A percentile compares a stretch with the other conserved stretches of the same genome.
Evolutionary conservation across 2,797 vertebrate genomes (phyloP).

Genomic region (Pseudomugil tenellus): DNA sequence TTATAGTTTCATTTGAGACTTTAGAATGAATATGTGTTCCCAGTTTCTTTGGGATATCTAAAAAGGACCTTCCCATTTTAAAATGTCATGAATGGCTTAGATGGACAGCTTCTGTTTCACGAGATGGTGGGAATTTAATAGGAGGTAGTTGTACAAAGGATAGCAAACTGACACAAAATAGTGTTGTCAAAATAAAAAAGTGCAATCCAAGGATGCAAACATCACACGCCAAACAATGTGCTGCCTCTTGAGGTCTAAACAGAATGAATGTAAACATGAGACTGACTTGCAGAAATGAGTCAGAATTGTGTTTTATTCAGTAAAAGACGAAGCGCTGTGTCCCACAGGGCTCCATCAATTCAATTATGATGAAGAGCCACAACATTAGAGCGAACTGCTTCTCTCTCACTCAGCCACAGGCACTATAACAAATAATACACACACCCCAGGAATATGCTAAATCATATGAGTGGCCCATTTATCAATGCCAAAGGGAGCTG

Average conservation of each 20-base stretch:
- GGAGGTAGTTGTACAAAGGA: not conserved
- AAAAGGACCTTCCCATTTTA: too few relatives aligned
- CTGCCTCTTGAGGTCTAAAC: not conserved
- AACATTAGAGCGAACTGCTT: constrained; percentile 55
- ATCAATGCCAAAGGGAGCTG: constrained; percentile 70
- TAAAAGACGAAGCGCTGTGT: constrained; percentile 22
- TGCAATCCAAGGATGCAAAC: not conserved
- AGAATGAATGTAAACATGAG: not conserved
- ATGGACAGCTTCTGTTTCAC: not conserved
- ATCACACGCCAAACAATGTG: not conserved
- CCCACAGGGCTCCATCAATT: constrained; percentile 72
- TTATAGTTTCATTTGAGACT: not conserved
- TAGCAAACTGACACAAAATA: not conserved
- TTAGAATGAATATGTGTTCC: not conserved
- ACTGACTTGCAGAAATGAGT: constrained; percentile 32
- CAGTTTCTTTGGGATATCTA: too few relatives aligned
- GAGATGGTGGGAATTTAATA: not conserved
- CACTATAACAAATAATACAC: constrained; percentile 63
- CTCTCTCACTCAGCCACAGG: constrained; percentile 47
- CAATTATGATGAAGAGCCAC: constrained; percentile 72
- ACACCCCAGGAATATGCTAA: constrained; percentile 74
- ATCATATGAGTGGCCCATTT: constrained; percentile 70
- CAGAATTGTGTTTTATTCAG: constrained; percentile 45
- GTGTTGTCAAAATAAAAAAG: accelerated
- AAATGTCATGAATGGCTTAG: too few relatives aligned